Conservation (phyloP, 2,113 vertebrate genomes). For the Silurus meridionalis region DNA sequence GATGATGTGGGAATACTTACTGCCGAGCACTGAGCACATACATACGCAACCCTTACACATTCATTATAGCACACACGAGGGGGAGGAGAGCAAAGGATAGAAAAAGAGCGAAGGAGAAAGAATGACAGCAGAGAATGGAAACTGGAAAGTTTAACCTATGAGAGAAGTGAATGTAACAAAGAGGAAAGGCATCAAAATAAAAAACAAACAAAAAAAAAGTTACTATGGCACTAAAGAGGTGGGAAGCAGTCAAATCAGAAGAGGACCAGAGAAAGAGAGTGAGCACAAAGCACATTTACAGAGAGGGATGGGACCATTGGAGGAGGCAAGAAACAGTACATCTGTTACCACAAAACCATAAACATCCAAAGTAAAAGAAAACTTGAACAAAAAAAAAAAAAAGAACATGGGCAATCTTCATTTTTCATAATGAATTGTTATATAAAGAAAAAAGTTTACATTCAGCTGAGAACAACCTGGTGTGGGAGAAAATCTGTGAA, state of each 20-base stretch:
- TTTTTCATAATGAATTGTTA: background rate
- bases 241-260: slow-evolving; percentile 19
- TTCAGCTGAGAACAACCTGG: background rate
- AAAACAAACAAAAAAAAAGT: slow-evolving; percentile 21
- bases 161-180: slow-evolving; percentile 10
- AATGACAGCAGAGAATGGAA: slow-evolving; percentile 30
- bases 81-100: background rate
- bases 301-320: slow-evolving; percentile 29
- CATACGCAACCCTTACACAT: slow-evolving; percentile 27
- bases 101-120: slow-evolving; percentile 3
- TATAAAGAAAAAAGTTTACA: background rate
- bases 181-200: slow-evolving; percentile 2
- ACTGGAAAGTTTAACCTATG: background rate
- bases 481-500: background rate
- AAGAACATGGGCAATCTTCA: background rate
- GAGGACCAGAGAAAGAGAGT: slow-evolving; percentile 7
- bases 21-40: slow-evolving; percentile 46
- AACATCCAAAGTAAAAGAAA: slow-evolving; percentile 33
- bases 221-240: slow-evolving; percentile 23
- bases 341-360: slow-evolving; percentile 42
- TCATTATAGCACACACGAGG: background rate
- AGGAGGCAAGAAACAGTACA: slow-evolving; percentile 32
- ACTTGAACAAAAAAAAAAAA: background rate
- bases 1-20: slow-evolving; percentile 48
- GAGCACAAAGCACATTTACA: slow-evolving; percentile 40